Base-by-base conservation (phyloP, 1,140 invertebrate species). In the Leguminivora glycinivorella region DNA sequence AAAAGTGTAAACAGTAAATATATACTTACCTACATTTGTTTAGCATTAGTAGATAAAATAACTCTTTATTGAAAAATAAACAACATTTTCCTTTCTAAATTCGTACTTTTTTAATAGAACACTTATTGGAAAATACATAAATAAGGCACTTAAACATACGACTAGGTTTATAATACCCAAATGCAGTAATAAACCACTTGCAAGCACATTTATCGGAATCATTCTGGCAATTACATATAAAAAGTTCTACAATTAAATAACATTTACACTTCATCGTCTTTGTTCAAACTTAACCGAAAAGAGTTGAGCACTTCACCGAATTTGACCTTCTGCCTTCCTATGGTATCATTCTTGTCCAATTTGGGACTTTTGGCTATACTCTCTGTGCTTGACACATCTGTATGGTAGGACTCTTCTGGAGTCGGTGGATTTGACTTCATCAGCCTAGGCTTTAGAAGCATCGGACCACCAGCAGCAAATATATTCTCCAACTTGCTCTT, bases 291-390 rank as follows among this genome's bases (percentile, higher is more conserved):
- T 74, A 89, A 75, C 70, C 81, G 68, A 68, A 91, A 83, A 10
- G 88, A 90, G 75, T 90, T 89, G 31, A 91, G 75, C 17, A 91
- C 89, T 76, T 83, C 84, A 19, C 85, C 77, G 75, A 88, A 91
- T 70, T 83, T 87, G 1, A 79, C 87, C 77, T 77, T 89, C 69
- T 91, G 89, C 69, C 87, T 72, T 68, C 82, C 83, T 7, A 91
- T 72, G 3, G 89, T 91, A 70, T 91, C 87, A 68, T 88, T 89
- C 75, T 89, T 91, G 12, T 90, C 85, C 34, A 85, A 74, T 74
- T 87, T 88, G 0, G 84, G 81, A 26, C 82, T 26, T 58, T 84
- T 90, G 14, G 83, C 5, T 76, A 86, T 76, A 75, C 83, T 90
- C 14, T 91, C 88, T 22, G 75, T 77, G 68, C 85, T 88, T 2